These are phyloP conservation scores for Amazona ochrocephala DNA, from an alignment of 2,797 vertebrate genomes.

Conservation along the genomic window DNA sequence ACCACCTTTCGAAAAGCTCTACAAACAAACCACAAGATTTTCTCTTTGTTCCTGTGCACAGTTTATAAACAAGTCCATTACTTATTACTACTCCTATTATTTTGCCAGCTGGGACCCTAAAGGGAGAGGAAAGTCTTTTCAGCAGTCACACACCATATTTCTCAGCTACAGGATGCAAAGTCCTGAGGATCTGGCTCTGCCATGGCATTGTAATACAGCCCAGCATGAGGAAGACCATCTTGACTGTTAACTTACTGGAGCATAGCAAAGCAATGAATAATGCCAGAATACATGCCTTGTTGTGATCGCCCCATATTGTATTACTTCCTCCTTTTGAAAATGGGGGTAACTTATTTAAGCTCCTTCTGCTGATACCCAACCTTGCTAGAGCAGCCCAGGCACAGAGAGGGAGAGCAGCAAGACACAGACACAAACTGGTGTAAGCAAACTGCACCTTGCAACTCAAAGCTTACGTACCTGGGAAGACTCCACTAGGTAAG, in stretches of 20 bases:
- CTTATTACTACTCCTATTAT: background rate
- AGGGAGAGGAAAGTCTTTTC: background rate
- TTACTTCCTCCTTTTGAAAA: conserved; percentile 29
- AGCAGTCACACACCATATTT: background rate
- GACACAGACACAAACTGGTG: background rate
- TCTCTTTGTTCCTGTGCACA: background rate
- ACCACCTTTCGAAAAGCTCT: background rate
- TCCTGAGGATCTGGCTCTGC: background rate
- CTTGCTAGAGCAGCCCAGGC: background rate
- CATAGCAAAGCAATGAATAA: background rate
- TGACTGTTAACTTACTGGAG: background rate
- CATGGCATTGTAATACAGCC: background rate
- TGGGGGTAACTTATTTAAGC: conserved; percentile 39
- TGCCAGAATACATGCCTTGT: background rate
- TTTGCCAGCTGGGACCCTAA: background rate
- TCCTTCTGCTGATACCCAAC: background rate
- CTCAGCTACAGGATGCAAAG: background rate
- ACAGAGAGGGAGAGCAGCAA: background rate
- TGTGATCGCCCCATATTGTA: background rate
- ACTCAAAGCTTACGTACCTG: background rate
- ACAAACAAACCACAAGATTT: background rate
- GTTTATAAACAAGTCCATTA: background rate
- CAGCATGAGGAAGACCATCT: background rate
- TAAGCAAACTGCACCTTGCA: background rate
- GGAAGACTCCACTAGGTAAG: conserved; percentile 9